Evolutionary conservation across 2,797 vertebrate species (phyloP).

Genomic region (Carcharodon carcharias): DNA sequence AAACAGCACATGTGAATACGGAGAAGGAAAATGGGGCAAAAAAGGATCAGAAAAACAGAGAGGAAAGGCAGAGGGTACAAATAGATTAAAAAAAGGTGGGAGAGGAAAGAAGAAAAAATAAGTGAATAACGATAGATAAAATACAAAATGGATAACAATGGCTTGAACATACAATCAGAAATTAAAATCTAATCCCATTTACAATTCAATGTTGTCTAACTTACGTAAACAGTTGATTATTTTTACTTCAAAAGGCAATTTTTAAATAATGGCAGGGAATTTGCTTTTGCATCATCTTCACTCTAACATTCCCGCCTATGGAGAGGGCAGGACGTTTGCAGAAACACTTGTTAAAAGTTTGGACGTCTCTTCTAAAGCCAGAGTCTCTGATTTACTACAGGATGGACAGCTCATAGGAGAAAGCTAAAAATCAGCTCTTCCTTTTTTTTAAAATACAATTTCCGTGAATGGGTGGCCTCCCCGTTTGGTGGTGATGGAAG

Average conservation of each 20-base stretch:
- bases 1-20: too few species aligned
- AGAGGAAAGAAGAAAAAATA: background rate
- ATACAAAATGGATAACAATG: background rate
- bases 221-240: background rate
- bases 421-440: background rate
- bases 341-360: background rate
- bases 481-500: background rate
- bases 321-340: background rate
- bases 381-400: background rate
- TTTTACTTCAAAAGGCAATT: background rate
- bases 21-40: background rate
- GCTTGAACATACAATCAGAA: background rate
- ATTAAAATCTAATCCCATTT: constrained; percentile 9
- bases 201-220: background rate
- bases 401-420: background rate
- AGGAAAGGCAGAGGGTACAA: background rate
- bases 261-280: background rate
- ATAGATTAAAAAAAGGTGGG: background rate
- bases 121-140: background rate
- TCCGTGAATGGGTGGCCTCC: background rate
- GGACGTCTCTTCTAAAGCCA: background rate
- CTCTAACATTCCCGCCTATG: background rate
- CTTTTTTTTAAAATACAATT: background rate
- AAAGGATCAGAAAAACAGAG: background rate
- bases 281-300: background rate